These are phyloP conservation scores for Zoroaster sp. DNA, from an alignment of 53 echinoderm and acorn worm species.

Conservation along the genomic window DNA sequence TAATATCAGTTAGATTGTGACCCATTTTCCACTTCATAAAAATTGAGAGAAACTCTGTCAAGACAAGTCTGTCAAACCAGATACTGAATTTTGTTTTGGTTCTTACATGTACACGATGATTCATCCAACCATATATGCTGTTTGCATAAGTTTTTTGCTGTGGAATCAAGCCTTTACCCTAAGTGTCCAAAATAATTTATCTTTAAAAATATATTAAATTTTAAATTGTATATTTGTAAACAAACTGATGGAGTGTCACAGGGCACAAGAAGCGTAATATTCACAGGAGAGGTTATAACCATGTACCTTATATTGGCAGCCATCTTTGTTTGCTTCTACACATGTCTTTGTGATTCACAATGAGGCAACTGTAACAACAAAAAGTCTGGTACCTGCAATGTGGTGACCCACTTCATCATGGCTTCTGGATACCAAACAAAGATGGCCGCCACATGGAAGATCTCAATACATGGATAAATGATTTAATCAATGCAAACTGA, in stretches of 20 bases:
- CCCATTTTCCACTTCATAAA: neutral
- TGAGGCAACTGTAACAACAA: neutral
- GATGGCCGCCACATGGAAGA: neutral
- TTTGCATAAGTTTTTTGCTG: neutral
- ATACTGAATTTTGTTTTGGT: neutral
- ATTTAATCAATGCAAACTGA: slow-evolving; percentile 10
- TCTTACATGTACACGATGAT: neutral
- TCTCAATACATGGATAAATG: neutral
- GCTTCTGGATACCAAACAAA: neutral
- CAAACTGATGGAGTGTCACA: neutral
- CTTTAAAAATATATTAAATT: neutral
- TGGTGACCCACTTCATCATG: neutral
- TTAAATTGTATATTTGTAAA: neutral
- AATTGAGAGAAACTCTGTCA: too few relatives aligned
- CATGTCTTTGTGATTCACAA: too few relatives aligned
- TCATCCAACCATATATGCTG: neutral
- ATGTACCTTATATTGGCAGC: neutral
- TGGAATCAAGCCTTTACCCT: neutral
- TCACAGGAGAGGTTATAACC: neutral
- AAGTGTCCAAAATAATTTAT: neutral
- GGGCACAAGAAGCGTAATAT: neutral
- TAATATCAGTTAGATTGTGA: neutral
- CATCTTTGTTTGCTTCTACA: neutral
- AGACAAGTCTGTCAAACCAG: neutral
- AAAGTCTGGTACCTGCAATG: neutral